A percentile compares a stretch with the other conserved stretches of the same genome.
Evolutionary conservation across 2,888 invertebrate genomes (phyloP).

Genomic region (Drosophila diplacantha): DNA sequence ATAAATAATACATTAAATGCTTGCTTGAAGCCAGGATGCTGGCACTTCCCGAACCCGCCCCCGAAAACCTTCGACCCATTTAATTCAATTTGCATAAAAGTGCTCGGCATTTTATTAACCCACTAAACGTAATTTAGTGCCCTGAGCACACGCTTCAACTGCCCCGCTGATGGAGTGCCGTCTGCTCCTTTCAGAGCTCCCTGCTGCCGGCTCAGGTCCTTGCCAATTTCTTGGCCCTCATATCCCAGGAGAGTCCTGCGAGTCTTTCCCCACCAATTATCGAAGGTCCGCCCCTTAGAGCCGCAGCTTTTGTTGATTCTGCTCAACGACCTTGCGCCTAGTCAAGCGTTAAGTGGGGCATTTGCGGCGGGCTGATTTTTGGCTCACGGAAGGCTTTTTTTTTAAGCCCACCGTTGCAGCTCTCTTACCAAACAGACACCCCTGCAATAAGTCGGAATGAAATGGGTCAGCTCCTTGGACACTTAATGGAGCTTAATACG

Average conservation of each 20-base stretch:
- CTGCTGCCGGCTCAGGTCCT: background rate
- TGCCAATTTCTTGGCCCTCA: constrained; percentile 31
- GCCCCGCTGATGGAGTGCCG: constrained; percentile 63
- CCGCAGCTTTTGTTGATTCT: constrained; percentile 62
- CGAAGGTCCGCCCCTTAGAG: constrained; percentile 49
- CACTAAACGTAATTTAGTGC: constrained; percentile 69
- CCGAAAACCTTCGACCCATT: constrained; percentile 42
- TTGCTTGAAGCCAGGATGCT: constrained; percentile 18
- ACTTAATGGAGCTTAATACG: constrained; percentile 12
- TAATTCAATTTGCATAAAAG: constrained; percentile 68
- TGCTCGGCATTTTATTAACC: constrained; percentile 69
- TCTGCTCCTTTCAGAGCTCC: background rate
- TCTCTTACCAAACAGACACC: constrained; percentile 6
- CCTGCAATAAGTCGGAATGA: constrained; percentile 6
- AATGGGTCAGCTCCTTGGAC: constrained; percentile 27
- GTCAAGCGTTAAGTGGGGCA: constrained; percentile 66
- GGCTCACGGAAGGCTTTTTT: constrained; percentile 25
- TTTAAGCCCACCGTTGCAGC: constrained; percentile 25
- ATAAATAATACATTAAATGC: constrained; percentile 69
- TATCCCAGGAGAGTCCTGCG: constrained; percentile 42
- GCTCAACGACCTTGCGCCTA: constrained; percentile 61
- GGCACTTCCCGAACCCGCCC: background rate
- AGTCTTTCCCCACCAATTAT: constrained; percentile 55
- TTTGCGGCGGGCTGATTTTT: constrained; percentile 49
- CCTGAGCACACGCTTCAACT: constrained; percentile 57